Conservation (phyloP, 2,888 invertebrate genomes). For the Escarpia spicata region DNA sequence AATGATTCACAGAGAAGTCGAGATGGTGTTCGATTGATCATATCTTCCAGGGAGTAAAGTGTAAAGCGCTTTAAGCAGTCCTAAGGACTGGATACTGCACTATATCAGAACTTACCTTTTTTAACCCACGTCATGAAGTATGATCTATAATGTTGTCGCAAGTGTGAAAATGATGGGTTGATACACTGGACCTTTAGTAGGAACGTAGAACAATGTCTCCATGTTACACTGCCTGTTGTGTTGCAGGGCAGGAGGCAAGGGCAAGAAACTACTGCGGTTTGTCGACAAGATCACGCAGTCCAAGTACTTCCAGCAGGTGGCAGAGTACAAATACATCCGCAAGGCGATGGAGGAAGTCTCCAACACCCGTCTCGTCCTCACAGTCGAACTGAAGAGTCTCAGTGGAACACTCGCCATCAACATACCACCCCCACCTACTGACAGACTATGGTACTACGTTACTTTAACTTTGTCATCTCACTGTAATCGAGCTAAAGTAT, state of each 20-base stretch:
- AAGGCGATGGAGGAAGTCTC: conserved; percentile 87
- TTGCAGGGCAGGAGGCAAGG: conserved; percentile 41
- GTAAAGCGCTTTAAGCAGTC: too few relatives aligned
- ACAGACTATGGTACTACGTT: conserved; percentile 79
- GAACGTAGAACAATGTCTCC: too few relatives aligned
- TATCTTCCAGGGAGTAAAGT: too few relatives aligned
- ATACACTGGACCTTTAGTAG: too few relatives aligned
- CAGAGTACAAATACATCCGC: conserved; percentile 82
- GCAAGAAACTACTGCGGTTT: conserved; percentile 80
- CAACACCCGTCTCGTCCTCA: conserved; percentile 85
- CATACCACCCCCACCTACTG: conserved; percentile 88
- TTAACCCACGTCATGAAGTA: too few relatives aligned
- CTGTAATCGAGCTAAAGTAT: background rate
- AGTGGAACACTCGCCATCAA: conserved; percentile 84
- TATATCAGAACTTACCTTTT: too few relatives aligned
- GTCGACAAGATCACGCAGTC: conserved; percentile 87
- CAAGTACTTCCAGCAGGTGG: conserved; percentile 87
- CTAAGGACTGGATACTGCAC: too few relatives aligned
- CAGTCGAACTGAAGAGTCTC: conserved; percentile 83
- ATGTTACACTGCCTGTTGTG: background rate
- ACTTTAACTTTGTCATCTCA: background rate
- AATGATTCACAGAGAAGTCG: too few relatives aligned
- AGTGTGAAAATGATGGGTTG: too few relatives aligned
- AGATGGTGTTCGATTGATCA: too few relatives aligned
- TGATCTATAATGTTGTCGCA: too few relatives aligned